Evolutionary conservation across 2,888 invertebrate species (phyloP).

Genomic region (Nasonovia ribisnigri): DNA sequence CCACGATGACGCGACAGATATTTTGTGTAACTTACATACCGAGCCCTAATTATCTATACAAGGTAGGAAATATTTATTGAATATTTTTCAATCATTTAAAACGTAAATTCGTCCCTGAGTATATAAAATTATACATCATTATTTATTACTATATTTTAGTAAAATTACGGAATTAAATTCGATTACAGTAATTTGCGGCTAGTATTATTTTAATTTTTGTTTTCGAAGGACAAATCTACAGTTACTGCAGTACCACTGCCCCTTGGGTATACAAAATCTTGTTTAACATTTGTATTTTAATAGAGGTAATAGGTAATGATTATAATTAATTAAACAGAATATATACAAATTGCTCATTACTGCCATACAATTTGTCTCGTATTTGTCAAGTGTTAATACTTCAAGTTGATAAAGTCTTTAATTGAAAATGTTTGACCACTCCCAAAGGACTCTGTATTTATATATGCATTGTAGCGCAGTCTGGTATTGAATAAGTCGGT

Average conservation of each 20-base stretch:
- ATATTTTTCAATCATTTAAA: not conserved
- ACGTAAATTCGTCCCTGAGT: not conserved
- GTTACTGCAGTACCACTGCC: not conserved
- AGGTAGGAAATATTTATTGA: not conserved
- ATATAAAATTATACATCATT: not conserved
- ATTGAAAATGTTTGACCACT: not conserved
- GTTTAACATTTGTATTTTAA: not conserved
- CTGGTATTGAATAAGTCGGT: not conserved
- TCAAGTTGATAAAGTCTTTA: not conserved
- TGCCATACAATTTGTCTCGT: not conserved
- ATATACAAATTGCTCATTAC: not conserved
- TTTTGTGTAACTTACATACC: not conserved
- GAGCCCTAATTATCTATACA: not conserved
- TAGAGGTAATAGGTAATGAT: not conserved
- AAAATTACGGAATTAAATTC: not conserved
- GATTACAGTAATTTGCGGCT: not conserved
- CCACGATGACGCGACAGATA: constrained; percentile 22
- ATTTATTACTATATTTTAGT: not conserved
- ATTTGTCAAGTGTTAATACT: not conserved
- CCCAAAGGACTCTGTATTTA: not conserved
- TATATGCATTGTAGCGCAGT: not conserved
- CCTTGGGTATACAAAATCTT: not conserved
- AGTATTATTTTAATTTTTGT: not conserved
- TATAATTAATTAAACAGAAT: not conserved
- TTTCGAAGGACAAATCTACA: not conserved